Evolutionary conservation across 2,113 vertebrate genomes (phyloP), one percentile per base, ranked within the genome.

Genomic region (Protobothrops flavoviridis): DNA sequence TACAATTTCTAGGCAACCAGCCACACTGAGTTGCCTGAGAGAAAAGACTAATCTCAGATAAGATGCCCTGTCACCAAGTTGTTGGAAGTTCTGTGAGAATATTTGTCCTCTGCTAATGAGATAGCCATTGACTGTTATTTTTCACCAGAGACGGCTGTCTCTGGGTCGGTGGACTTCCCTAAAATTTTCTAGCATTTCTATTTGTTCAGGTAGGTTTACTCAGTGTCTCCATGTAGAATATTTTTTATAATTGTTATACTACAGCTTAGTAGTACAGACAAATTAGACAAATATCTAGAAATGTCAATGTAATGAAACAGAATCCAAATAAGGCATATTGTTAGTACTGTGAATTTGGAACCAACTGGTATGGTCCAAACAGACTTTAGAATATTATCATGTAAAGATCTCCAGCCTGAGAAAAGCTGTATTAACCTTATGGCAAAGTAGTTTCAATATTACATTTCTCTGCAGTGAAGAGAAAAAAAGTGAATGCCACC

Each of bases 1-100:
- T 85, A 94, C 93, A 94, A 93, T 85, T 87, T 1, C 43, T 43
- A 52, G 52, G 26, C 85, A 93, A 48, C 57, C 92, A 91, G 6
- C 1, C 91, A 45, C 5, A 91, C 90, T 90, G 2, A 89, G 5
- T 0, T 91, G 2, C 33, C 43, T 94, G 43, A 86, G 92, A 93
- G 87, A 74, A 91, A 94, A 93, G 2, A 3, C 92, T 57, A 52
- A 85, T 13, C 2, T 57, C 85, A 88, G n/a, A 92, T 43, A 13
- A 56, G 4, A 1, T 69, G 24, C 43, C 64, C 1, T 12, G 33
- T 26, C 92, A 7, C 87, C 52, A 91, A 20, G 88, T 0, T 87
- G 9, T 3, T 93, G n/a, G 89, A 0, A 91, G 7, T 45, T 4
- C 0, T 29, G 17, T 33, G 86, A 33, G 90, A 91, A 56, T 56